Evolutionary conservation across 1,140 invertebrate genomes (phyloP).

Genomic region (Patella vulgata): DNA sequence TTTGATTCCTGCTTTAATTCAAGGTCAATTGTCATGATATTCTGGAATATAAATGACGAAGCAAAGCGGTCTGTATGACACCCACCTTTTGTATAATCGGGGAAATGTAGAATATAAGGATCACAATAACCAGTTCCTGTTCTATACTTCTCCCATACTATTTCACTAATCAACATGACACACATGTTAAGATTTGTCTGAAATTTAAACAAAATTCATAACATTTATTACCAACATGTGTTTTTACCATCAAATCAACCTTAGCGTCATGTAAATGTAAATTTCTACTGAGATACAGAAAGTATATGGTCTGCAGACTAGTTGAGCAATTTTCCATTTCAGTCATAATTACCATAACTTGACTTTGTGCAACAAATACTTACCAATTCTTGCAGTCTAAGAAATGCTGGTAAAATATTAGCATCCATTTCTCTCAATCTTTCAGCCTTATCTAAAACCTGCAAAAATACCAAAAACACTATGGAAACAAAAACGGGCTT

Average conservation of each 20-base stretch:
- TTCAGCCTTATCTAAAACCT: slow-evolving; percentile 83
- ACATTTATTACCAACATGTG: no score
- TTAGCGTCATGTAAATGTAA: no score
- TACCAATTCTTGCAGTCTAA: slow-evolving; percentile 79
- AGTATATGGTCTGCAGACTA: no score
- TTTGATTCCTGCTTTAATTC: no score
- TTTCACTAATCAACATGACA: slow-evolving; percentile 79
- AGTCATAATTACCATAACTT: no score
- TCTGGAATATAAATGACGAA: no score
- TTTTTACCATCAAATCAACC: no score
- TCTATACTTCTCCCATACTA: slow-evolving; percentile 83
- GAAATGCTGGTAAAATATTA: slow-evolving; percentile 77
- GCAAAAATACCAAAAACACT: slow-evolving; percentile 23
- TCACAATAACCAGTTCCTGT: slow-evolving; percentile 77
- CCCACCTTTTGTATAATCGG: slow-evolving; percentile 79
- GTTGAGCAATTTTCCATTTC: no score
- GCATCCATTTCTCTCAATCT: slow-evolving; percentile 77
- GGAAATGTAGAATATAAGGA: slow-evolving; percentile 80
- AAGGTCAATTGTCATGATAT: no score
- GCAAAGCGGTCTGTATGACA: no score
- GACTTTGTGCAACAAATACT: no score
- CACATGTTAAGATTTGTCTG: slow-evolving; percentile 73
- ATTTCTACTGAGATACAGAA: no score
- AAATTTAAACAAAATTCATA: slow-evolving; percentile 30
- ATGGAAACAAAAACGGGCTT: slow-evolving; percentile 10